Evolutionary conservation across 2,888 invertebrate species (phyloP).

Genomic region (Campoplex capitator): DNA sequence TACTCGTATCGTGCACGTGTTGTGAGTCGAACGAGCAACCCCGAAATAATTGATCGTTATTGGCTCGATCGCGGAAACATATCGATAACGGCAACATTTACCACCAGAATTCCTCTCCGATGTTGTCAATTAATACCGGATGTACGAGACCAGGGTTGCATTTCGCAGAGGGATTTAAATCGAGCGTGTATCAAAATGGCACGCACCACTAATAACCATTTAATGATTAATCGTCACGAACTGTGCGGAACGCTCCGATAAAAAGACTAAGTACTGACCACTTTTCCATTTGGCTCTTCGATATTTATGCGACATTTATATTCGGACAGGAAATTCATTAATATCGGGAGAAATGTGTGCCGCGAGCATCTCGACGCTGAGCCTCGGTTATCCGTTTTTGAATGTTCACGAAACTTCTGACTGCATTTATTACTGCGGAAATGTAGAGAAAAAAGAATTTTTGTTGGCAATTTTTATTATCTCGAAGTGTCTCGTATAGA

Average conservation of each 20-base stretch:
- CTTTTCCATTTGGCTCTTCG: neutral
- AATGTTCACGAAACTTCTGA: too few species aligned
- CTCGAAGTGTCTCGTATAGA: neutral
- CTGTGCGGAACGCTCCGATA: neutral
- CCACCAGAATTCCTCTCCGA: neutral
- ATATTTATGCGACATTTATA: constrained; percentile 32
- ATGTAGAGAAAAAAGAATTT: neutral
- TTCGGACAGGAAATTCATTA: neutral
- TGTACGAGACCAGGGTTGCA: neutral
- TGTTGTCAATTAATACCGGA: constrained; percentile 53
- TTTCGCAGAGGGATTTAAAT: neutral
- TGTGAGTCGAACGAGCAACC: neutral
- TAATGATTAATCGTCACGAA: constrained; percentile 54
- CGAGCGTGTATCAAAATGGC: constrained; percentile 47
- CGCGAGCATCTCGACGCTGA: neutral
- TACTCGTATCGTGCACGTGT: constrained; percentile 1
- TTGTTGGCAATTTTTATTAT: neutral
- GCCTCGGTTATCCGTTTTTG: neutral
- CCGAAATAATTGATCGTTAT: constrained; percentile 34
- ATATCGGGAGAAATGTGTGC: neutral
- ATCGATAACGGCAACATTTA: constrained; percentile 40
- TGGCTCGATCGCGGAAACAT: neutral
- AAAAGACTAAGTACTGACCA: neutral
- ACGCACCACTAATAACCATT: constrained; percentile 43
- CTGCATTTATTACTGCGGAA: neutral